Percentiles rank a stretch among this genome's conserved stretches.
These are phyloP conservation scores for Hoplostethus mediterraneus DNA, from an alignment of 2,797 vertebrate species.

Conservation along the genomic window DNA sequence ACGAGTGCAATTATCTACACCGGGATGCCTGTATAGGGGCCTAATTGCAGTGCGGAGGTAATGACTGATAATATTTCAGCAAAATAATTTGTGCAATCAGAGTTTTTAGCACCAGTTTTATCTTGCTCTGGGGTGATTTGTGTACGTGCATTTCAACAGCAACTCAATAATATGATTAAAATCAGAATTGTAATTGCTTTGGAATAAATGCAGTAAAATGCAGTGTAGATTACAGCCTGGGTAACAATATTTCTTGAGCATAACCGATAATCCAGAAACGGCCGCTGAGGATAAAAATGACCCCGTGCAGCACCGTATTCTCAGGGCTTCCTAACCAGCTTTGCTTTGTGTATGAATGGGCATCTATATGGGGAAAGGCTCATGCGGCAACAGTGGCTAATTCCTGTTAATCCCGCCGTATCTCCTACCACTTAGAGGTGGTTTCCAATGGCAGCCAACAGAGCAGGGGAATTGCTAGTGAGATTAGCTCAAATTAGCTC, in stretches of 20 bases:
- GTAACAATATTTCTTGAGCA: background rate
- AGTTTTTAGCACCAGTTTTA: conserved; percentile 21
- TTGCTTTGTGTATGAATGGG: conserved; percentile 79
- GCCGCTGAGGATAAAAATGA: conserved; percentile 2
- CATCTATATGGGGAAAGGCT: conserved; percentile 85
- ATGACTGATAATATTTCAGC: conserved; percentile 51
- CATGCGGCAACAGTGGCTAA: conserved; percentile 79
- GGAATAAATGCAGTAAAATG: background rate
- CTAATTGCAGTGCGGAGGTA: conserved; percentile 60
- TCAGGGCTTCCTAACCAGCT: conserved; percentile 69
- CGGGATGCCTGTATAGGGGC: conserved; percentile 33
- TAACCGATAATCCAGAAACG: conserved; percentile 18
- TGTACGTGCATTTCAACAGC: background rate
- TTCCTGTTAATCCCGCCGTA: conserved; percentile 82
- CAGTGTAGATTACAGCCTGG: background rate
- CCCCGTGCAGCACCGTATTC: conserved; percentile 23
- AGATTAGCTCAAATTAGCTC: conserved; percentile 82
- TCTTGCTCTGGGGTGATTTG: conserved; percentile 32
- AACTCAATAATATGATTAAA: conserved; percentile 17
- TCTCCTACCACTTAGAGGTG: conserved; percentile 73
- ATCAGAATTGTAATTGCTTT: conserved; percentile 8
- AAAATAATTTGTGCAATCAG: conserved; percentile 6
- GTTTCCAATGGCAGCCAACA: conserved; percentile 67
- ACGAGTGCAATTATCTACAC: conserved; percentile 57
- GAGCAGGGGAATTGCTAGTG: conserved; percentile 67